phyloP scores from a whole-genome alignment of 2,797 vertebrate genomes.

The Pipistrellus pipistrellus region DNA sequence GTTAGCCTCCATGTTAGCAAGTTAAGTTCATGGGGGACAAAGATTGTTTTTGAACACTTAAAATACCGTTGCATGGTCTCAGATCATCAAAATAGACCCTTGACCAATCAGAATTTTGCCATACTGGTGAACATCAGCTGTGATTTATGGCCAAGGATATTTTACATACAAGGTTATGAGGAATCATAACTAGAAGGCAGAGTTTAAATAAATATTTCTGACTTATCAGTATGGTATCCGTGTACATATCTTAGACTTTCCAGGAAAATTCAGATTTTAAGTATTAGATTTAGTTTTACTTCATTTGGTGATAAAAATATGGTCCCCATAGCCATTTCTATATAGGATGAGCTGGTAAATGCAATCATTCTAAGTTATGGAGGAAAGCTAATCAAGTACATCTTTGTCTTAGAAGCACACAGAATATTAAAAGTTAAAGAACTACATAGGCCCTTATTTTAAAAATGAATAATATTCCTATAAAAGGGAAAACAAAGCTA shows the following conservation, averaged over 20 bases:
- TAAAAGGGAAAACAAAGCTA: conserved; percentile 72
- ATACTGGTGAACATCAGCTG: not conserved
- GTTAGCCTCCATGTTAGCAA: not conserved
- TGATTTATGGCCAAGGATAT: conserved; percentile 3
- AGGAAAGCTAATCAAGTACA: conserved; percentile 56
- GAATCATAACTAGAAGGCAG: conserved; percentile 5
- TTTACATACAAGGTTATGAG: conserved; percentile 10
- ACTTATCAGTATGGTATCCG: not conserved
- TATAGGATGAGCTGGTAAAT: conserved; percentile 28
- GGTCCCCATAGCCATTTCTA: not conserved
- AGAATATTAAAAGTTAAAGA: conserved; percentile 72
- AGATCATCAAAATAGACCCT: not conserved
- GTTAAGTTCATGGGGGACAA: conserved; percentile 32
- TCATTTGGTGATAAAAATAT: conserved; percentile 61
- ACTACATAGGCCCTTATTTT: conserved; percentile 40
- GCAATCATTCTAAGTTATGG: conserved; percentile 49
- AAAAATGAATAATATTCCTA: conserved; percentile 65
- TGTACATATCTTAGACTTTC: conserved; percentile 35
- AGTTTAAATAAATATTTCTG: conserved; percentile 63
- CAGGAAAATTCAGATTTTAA: conserved; percentile 64
- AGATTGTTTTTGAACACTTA: conserved; percentile 34
- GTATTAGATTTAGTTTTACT: conserved; percentile 54
- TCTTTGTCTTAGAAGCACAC: conserved; percentile 63
- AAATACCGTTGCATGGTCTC: conserved; percentile 15
- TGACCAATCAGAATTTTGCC: conserved; percentile 19